phyloP scores from a whole-genome alignment of 2,888 invertebrate genomes.

The Apantesis nais region DNA sequence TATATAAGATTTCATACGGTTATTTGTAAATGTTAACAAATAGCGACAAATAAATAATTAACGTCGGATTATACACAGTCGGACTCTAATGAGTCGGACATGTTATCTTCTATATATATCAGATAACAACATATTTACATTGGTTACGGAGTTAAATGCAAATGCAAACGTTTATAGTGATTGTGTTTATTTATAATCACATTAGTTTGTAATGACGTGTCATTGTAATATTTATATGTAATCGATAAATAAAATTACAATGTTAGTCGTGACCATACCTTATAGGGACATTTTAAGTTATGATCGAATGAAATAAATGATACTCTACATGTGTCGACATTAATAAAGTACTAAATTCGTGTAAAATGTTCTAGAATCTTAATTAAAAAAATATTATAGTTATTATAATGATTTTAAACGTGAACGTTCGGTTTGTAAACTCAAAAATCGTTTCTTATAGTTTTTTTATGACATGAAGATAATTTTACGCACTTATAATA shows the following conservation, averaged over 20 bases:
- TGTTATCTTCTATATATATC: background rate
- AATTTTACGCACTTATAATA: too few relatives aligned
- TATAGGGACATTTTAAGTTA: conserved; percentile 6
- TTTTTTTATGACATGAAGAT: too few relatives aligned
- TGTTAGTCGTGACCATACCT: conserved; percentile 33
- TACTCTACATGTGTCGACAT: too few relatives aligned
- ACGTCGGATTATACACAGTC: too few relatives aligned
- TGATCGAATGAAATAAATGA: background rate
- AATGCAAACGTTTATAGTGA: conserved; percentile 12
- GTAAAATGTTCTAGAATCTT: too few relatives aligned
- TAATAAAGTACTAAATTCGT: too few relatives aligned
- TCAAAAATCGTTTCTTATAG: background rate
- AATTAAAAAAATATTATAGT: too few relatives aligned
- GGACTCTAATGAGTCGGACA: too few relatives aligned
- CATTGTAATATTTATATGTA: conserved; percentile 20
- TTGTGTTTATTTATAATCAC: conserved; percentile 19
- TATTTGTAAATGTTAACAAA: too few relatives aligned
- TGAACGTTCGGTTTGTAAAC: background rate
- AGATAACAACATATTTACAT: conserved; percentile 1
- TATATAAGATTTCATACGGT: background rate
- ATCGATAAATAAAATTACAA: conserved; percentile 20
- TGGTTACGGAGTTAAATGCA: background rate
- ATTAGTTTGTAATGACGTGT: conserved; percentile 2
- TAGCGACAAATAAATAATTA: background rate
- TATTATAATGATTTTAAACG: background rate